Evolutionary conservation across 2,113 vertebrate genomes (phyloP), one percentile per base, ranked within the genome.

Genomic region (Pipra filicauda): DNA sequence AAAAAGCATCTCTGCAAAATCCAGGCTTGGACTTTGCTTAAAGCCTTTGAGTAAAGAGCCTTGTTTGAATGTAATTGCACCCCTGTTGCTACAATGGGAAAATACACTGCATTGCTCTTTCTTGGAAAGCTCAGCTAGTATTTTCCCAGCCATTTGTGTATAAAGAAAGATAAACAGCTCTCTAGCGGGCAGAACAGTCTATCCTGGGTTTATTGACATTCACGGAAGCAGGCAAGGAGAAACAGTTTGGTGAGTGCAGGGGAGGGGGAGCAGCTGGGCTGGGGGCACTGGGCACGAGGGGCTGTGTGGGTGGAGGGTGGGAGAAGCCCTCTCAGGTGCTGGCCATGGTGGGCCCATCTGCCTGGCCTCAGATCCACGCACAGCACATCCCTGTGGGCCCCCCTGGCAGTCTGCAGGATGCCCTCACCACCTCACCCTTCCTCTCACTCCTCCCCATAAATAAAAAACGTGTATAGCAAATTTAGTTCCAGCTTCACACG

Each of bases 61-160:
- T 85, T 92, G 91, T 96, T 95, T 96, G 95, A 95, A 95, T 94
- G 94, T 92, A 95, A 94, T 97, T 95, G 95, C 95, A 95, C 91
- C 94, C 95, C 95, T 78, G 94, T 93, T 95, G 96, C 93, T 95
- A 82, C 91, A 94, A 95, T 92, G 94, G 94, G 94, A 95, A 96
- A 97, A 96, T 96, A 95, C 91, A 43, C 89, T 94, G 94, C 64
- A 75, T 91, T 92, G 83, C 96, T 58, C 75, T 89, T 89, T 96
- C 96, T 94, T 97, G 96, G 96, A 96, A 96, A 95, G 94, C 95
- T 85, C 77, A 4, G 89, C 87, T 95, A 95, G 91, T 94, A 92
- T 96, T 96, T 95, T 96, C 95, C 93, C 96, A 96, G 95, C 95
- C 93, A 92, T 92, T 94, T 95, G 84, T 91, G 86, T 85, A 86